Percentiles rank a stretch among this genome's conserved stretches.
These are phyloP conservation scores for Drosophila subpulchrella DNA, from an alignment of 1,140 invertebrate species.

Conservation along the genomic window DNA sequence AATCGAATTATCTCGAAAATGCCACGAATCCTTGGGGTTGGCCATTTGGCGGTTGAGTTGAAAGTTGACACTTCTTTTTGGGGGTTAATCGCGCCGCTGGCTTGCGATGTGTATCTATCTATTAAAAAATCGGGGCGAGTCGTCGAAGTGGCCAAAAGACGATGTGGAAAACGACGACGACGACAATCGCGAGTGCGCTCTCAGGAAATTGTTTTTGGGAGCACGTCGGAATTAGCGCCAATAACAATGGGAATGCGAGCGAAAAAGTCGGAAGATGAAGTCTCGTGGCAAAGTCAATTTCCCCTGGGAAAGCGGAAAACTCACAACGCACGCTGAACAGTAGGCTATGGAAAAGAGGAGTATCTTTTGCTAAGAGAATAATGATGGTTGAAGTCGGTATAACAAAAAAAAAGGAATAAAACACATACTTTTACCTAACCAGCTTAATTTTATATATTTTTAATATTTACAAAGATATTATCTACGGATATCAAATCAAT, in stretches of 20 bases:
- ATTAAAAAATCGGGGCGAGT: slow-evolving; percentile 79
- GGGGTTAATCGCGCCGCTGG: slow-evolving; percentile 71
- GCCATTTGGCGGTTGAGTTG: slow-evolving; percentile 45
- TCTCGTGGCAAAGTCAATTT: slow-evolving; percentile 31
- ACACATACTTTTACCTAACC: not conserved
- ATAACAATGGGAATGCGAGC: slow-evolving; percentile 61
- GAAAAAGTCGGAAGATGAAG: slow-evolving; percentile 12
- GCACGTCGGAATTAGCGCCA: slow-evolving; percentile 66
- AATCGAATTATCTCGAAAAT: slow-evolving; percentile 16
- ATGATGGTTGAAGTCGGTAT: not conserved
- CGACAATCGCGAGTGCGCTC: slow-evolving; percentile 59
- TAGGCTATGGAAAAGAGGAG: slow-evolving; percentile 2
- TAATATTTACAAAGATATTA: too few relatives aligned
- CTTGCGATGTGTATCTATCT: slow-evolving; percentile 78
- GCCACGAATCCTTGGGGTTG: slow-evolving; percentile 46
- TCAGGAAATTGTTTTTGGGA: slow-evolving; percentile 72
- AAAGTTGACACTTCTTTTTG: slow-evolving; percentile 74
- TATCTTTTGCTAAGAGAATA: not conserved
- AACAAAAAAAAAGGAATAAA: not conserved
- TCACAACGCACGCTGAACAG: not conserved
- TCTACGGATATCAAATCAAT: too few relatives aligned
- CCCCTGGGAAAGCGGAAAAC: slow-evolving; percentile 7
- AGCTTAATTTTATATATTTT: not conserved
- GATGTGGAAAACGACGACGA: slow-evolving; percentile 49
- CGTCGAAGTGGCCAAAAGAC: slow-evolving; percentile 71